phyloP scores from a whole-genome alignment of 1,140 invertebrate species.

The Metaphire vulgaris region DNA sequence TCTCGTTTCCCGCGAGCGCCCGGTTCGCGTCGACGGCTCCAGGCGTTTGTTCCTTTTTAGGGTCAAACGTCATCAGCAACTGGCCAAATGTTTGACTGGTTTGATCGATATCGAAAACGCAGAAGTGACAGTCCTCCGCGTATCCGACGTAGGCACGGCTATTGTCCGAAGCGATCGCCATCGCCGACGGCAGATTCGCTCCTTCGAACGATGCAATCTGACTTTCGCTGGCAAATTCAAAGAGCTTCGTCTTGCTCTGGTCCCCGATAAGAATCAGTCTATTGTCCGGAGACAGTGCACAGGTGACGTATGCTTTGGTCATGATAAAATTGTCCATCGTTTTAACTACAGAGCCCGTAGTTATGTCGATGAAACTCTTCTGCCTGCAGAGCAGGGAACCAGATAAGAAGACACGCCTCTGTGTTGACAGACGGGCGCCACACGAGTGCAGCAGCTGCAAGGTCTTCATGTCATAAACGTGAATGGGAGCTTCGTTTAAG shows the following conservation, averaged over 20 bases:
- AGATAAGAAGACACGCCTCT: background rate
- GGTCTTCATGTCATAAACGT: slow-evolving; percentile 15
- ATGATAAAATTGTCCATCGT: slow-evolving; percentile 22
- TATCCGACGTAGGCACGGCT: slow-evolving; percentile 18
- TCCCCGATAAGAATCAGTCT: slow-evolving; percentile 12
- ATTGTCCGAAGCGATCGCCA: slow-evolving; percentile 23
- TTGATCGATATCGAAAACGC: slow-evolving; percentile 27
- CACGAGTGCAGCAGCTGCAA: background rate
- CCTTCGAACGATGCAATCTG: background rate
- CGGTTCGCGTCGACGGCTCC: background rate
- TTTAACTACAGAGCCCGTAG: slow-evolving; percentile 4
- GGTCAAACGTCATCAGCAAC: slow-evolving; percentile 17
- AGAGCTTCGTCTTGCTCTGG: slow-evolving; percentile 7
- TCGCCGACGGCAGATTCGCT: background rate
- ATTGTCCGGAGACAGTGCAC: slow-evolving; percentile 5
- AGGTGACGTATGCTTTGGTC: slow-evolving; percentile 19
- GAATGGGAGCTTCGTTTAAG: background rate
- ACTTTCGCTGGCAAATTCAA: slow-evolving; percentile 8
- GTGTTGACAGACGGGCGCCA: slow-evolving; percentile 7
- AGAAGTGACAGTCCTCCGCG: slow-evolving; percentile 23
- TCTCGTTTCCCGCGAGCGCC: slow-evolving; percentile 14
- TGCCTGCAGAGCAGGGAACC: slow-evolving; percentile 26
- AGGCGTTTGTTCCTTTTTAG: background rate
- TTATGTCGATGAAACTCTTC: slow-evolving; percentile 28
- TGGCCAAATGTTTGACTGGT: slow-evolving; percentile 14